Conservation (phyloP, 2,888 invertebrate genomes). For the Lithophane leautieri region DNA sequence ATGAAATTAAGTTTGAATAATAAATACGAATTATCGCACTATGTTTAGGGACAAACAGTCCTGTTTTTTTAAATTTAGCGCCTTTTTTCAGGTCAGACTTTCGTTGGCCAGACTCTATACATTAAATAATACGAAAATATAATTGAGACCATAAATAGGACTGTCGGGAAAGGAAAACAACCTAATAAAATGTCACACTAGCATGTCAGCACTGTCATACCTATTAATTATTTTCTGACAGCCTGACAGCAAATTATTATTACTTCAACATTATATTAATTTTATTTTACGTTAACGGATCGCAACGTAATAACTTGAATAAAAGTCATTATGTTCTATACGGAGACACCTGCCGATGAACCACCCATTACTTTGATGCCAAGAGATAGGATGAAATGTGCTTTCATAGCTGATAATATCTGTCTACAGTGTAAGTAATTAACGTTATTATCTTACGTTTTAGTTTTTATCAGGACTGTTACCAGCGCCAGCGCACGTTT, state of each 20-base stretch:
- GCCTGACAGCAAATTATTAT: not conserved
- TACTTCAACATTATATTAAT: not conserved
- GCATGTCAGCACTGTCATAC: constrained; percentile 2
- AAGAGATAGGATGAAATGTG: constrained; percentile 70
- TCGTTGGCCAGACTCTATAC: too few relatives aligned
- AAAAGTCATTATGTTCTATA: constrained; percentile 15
- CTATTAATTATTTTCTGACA: not conserved
- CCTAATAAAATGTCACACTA: not conserved
- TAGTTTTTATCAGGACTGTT: too few relatives aligned
- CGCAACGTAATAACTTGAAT: not conserved
- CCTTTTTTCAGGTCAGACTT: too few relatives aligned
- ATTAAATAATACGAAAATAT: not conserved
- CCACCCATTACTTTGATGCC: constrained; percentile 55
- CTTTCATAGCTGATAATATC: constrained; percentile 68
- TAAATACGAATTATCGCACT: too few relatives aligned
- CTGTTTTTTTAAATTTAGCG: too few relatives aligned
- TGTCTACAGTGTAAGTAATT: constrained; percentile 72
- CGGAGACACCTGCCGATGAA: not conserved
- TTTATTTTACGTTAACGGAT: not conserved
- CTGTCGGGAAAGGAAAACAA: not conserved
- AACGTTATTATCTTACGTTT: not conserved
- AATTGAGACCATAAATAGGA: not conserved
- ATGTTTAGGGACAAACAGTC: too few relatives aligned
- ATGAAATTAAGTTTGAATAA: too few relatives aligned
- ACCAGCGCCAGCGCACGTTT: not conserved